Evolutionary conservation across 1,140 invertebrate species (phyloP).

Genomic region (Polypedilum pembai): DNA sequence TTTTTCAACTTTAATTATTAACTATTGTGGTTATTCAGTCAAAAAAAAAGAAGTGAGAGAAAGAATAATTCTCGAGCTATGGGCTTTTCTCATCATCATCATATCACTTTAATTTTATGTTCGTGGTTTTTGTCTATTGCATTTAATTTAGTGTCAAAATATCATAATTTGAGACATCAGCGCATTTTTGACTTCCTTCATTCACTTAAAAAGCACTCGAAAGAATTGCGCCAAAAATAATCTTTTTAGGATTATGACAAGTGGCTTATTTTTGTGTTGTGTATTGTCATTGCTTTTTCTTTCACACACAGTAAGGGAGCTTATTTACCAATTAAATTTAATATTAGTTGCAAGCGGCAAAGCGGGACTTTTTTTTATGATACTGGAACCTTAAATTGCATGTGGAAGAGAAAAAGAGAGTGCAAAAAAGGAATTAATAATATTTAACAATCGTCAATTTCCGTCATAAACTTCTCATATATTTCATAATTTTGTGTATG

Average conservation of each 20-base stretch:
- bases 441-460: constrained; percentile 12
- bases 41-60: neutral
- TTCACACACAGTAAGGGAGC: neutral
- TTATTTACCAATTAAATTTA: constrained; percentile 27
- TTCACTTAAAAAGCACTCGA: too few species aligned
- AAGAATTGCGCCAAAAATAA: neutral
- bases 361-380: constrained; percentile 20
- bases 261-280: neutral
- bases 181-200: neutral
- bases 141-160: neutral
- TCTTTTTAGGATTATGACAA: constrained; percentile 8
- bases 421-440: neutral
- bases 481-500: neutral
- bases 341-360: constrained; percentile 13
- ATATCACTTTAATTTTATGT: too few species aligned
- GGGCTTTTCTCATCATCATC: too few species aligned
- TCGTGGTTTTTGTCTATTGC: too few species aligned
- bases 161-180: neutral
- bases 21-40: constrained; percentile 11
- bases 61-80: too few species aligned
- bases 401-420: neutral
- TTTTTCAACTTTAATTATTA: constrained; percentile 11
- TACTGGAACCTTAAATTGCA: neutral
- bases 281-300: neutral
- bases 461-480: constrained; percentile 3